Conservation (phyloP, 2,888 invertebrate genomes). For the Physocephala rufipes region DNA sequence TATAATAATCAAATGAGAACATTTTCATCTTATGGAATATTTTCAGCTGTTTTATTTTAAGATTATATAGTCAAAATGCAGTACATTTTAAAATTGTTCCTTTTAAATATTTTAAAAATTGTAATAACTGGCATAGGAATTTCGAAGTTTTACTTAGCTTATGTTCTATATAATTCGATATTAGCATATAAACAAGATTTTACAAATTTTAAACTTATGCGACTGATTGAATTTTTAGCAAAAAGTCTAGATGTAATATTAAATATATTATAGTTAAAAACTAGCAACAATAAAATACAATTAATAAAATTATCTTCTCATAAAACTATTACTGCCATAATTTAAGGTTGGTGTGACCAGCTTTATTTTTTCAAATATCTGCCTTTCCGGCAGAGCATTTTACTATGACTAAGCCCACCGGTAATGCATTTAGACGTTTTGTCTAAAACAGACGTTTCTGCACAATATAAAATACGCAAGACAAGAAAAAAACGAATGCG, state of each 20-base stretch:
- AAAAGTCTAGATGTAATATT: too few relatives aligned
- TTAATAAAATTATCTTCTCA: not conserved
- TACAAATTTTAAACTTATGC: too few relatives aligned
- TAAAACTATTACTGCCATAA: not conserved
- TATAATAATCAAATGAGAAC: too few relatives aligned
- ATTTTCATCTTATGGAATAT: too few relatives aligned
- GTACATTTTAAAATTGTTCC: not conserved
- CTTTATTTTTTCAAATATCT: not conserved
- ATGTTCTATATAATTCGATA: not conserved
- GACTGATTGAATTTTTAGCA: too few relatives aligned
- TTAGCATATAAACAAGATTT: not conserved
- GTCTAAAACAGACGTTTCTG: slow-evolving; percentile 85
- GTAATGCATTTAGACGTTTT: not conserved
- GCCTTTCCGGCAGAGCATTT: not conserved
- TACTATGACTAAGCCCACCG: not conserved
- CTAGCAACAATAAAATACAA: not conserved
- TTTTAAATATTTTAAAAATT: slow-evolving; percentile 1
- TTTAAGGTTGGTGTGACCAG: too few relatives aligned
- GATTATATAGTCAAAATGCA: not conserved
- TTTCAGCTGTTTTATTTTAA: slow-evolving; percentile 19
- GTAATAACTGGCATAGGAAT: not conserved
- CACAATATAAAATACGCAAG: slow-evolving; percentile 91
- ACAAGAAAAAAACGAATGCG: slow-evolving; percentile 87
- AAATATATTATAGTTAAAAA: too few relatives aligned
- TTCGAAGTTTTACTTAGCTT: slow-evolving; percentile 6